Base-by-base conservation (phyloP, 2,797 vertebrate species). In the Monodelphis domestica region DNA sequence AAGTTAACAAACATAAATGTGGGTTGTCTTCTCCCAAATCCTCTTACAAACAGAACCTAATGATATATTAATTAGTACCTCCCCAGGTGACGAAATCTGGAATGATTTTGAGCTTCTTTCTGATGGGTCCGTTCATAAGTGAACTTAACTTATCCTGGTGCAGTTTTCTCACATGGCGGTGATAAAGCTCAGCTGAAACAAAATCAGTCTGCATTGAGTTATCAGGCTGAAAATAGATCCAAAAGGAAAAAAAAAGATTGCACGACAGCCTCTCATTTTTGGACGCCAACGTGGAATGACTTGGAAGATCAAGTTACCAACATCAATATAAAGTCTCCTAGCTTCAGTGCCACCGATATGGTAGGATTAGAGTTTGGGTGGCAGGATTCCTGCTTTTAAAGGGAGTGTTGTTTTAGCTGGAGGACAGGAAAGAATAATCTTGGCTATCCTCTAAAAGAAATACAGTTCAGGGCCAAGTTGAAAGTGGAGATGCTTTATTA, bases 101-200 rank as follows among this genome's bases (percentile, higher is more conserved):
- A 96, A 99, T 99, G 92, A 99, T 98, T 95, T 96, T 98, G 93
- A 99, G 98, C 96, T 99, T 99, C 97, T 99, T 98, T 95, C 98
- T 98, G 98, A 99, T 98, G 91, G 99, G 98, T 59, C 99, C 99
- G 0, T 99, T 99, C 99, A 99, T 99, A 95, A 99, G 98, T 88
- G 98, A 95, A 3, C 96, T 98, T n/a, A 99, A 98, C 5, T 98
- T 97, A 6, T 98, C 97, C 50, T 97, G 93, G 2, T 99, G 98
- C 52, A 99, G 98, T 6, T 97, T 98, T 54, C 91, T 91, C 63
- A 99, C 93, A 0, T 99, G 99, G 45, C 97, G 99, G 0, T 97
- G 98, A 38, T 94, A 98, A 92, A 99, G 99, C 1, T 91, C 97
- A 51, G 97, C 99, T 99, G 50, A 30, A 97, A 94, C 89, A 21